Conservation (phyloP, 2,797 vertebrate genomes). For the Alauda arvensis region DNA sequence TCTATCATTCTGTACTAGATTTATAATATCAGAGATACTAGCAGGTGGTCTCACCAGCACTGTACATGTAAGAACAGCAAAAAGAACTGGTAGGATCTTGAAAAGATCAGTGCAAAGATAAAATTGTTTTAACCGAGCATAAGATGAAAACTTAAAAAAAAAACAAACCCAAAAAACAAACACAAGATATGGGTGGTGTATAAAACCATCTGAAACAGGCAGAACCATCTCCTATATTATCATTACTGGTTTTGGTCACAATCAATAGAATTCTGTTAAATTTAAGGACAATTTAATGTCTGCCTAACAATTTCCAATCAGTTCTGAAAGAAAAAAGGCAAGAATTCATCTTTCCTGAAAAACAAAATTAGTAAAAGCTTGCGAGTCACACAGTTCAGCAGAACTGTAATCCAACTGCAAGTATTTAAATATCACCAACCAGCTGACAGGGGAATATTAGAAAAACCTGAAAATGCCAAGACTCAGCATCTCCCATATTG, state of each 20-base stretch:
- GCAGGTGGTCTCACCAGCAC: neutral
- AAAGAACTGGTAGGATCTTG: neutral
- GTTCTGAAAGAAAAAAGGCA: neutral
- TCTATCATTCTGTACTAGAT: neutral
- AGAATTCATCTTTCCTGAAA: constrained; percentile 13
- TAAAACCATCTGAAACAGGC: neutral
- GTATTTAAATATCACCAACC: constrained; percentile 47
- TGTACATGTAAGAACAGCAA: neutral
- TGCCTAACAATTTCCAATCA: neutral
- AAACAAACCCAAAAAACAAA: neutral
- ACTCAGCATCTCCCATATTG: constrained; percentile 50
- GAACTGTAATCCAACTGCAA: constrained; percentile 42
- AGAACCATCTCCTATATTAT: neutral
- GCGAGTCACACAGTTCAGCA: constrained; percentile 12
- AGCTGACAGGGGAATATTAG: constrained; percentile 42
- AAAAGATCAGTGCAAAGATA: neutral
- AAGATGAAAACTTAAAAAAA: neutral
- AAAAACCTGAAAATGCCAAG: constrained; percentile 59
- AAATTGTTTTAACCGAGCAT: neutral
- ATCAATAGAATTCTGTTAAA: neutral
- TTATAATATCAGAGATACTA: neutral
- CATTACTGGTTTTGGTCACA: neutral
- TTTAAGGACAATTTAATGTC: neutral
- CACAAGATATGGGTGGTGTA: neutral
- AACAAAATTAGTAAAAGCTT: constrained; percentile 1